Conservation (phyloP, 2,888 invertebrate genomes). For the Drepana falcataria region DNA sequence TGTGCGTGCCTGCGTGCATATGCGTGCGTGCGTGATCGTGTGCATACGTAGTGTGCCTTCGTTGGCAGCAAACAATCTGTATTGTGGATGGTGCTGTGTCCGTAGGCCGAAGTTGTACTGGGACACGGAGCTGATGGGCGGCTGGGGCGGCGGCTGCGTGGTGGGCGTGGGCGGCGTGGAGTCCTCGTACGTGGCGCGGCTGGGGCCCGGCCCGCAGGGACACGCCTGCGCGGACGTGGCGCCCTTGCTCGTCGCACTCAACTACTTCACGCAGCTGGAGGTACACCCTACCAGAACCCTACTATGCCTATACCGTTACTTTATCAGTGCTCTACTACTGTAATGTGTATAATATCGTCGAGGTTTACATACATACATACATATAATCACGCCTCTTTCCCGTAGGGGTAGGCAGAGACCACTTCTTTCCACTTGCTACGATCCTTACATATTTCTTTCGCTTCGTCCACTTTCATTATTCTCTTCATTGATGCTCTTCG, state of each 20-base stretch:
- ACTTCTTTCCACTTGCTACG: no score
- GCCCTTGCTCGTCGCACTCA: constrained; percentile 86
- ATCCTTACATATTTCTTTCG: no score
- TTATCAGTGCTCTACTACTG: neutral
- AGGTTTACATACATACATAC: no score
- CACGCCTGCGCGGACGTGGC: constrained; percentile 82
- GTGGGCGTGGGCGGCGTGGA: constrained; percentile 90
- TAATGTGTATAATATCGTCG: no score
- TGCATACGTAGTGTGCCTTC: no score
- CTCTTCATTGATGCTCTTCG: no score
- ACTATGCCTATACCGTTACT: neutral
- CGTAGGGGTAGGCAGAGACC: no score
- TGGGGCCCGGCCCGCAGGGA: constrained; percentile 82
- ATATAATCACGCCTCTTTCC: no score
- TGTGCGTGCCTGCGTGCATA: no score
- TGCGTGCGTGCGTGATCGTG: no score
- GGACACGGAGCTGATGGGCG: constrained; percentile 53
- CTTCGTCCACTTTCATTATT: no score
- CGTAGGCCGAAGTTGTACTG: constrained; percentile 51
- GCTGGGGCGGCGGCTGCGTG: constrained; percentile 78
- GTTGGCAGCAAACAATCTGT: neutral
- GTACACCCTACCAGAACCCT: constrained; percentile 46
- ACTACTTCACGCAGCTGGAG: constrained; percentile 92
- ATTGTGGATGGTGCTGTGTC: neutral
- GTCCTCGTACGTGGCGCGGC: constrained; percentile 85